A percentile compares a stretch with the other conserved stretches of the same genome.
phyloP scores from a whole-genome alignment of 1,140 invertebrate species.

The Drosophila melanica region DNA sequence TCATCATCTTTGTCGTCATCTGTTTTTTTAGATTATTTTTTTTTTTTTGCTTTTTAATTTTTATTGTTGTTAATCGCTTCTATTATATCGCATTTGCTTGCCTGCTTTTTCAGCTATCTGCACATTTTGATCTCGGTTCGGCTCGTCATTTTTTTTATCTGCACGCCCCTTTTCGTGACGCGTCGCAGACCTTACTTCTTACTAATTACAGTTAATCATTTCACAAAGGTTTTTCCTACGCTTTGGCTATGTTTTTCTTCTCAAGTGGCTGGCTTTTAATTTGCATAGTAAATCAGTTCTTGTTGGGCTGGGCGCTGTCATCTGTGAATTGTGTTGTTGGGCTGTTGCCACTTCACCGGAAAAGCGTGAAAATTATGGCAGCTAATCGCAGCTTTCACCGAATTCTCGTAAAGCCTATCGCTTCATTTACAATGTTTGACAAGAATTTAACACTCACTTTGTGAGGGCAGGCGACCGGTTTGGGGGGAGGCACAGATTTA shows the following conservation, averaged over 20 bases:
- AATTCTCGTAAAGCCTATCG: constrained; percentile 73
- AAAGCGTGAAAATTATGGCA: constrained; percentile 81
- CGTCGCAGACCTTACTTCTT: constrained; percentile 45
- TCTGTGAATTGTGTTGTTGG: constrained; percentile 17
- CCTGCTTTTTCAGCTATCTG: constrained; percentile 50
- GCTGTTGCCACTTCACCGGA: constrained; percentile 55
- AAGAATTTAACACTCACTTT: constrained; percentile 72
- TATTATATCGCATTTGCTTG: constrained; percentile 72
- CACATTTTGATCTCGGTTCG: constrained; percentile 69
- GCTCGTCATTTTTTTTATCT: constrained; percentile 52
- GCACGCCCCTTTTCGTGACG: constrained; percentile 42
- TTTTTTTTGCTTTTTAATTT: constrained; percentile 21
- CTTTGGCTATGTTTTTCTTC: constrained; percentile 5
- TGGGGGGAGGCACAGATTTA: neutral
- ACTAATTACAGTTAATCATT: constrained; percentile 73
- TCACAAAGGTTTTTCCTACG: constrained; percentile 59
- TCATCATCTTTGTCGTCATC: constrained; percentile 31
- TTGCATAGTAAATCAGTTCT: constrained; percentile 81
- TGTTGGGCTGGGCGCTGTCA: constrained; percentile 18
- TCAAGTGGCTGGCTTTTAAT: constrained; percentile 61
- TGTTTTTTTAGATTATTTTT: constrained; percentile 16
- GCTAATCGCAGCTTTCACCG: constrained; percentile 74
- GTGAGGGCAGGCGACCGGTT: neutral
- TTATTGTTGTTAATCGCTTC: constrained; percentile 81
- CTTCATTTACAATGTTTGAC: constrained; percentile 73